These are phyloP conservation scores for Pterobdella sp. DNA, from an alignment of 2,888 invertebrate genomes.

Conservation along the genomic window DNA sequence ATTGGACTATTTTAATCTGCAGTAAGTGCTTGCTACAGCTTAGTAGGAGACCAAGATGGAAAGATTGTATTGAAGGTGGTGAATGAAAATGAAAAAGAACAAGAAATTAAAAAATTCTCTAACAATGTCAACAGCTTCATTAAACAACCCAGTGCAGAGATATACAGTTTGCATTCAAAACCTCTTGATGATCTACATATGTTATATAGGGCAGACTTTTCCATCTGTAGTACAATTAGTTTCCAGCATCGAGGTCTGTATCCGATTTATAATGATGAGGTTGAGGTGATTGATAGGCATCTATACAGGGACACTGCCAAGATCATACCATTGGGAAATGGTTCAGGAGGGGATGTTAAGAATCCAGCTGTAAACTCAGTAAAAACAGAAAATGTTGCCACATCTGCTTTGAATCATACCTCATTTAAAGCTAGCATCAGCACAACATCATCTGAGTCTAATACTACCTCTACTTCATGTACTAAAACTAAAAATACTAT, in stretches of 20 bases:
- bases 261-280: neutral
- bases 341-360: neutral
- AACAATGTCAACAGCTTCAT: neutral
- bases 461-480: neutral
- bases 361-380: neutral
- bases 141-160: neutral
- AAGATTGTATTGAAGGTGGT: neutral
- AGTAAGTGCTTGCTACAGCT: constrained; percentile 9
- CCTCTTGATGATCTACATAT: neutral
- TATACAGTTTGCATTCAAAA: neutral
- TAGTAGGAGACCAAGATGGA: neutral
- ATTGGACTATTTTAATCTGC: too few relatives aligned
- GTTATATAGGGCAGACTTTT: neutral
- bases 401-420: too few relatives aligned
- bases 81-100: neutral
- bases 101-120: neutral
- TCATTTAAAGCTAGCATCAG: neutral
- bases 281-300: too few relatives aligned
- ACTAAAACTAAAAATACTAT: neutral
- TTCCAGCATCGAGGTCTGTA: neutral
- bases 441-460: neutral
- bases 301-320: too few relatives aligned
- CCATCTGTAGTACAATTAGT: neutral
- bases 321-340: too few relatives aligned
- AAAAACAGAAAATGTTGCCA: too few relatives aligned